Base-by-base conservation (phyloP, 2,113 vertebrate species). In the Meriones unguiculatus region DNA sequence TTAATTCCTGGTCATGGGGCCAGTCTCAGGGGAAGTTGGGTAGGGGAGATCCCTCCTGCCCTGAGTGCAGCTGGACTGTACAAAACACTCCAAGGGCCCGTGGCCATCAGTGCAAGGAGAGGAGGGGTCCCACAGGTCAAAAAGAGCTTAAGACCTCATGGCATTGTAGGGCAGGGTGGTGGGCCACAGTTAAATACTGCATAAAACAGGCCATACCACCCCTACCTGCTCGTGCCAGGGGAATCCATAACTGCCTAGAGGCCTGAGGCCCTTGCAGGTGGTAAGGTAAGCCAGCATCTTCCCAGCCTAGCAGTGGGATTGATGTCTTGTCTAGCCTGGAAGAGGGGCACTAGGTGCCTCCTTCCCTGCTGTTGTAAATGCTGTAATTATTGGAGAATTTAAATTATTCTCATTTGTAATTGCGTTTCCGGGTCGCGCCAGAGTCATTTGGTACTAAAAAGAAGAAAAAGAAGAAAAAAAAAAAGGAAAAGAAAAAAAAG, bases 51-150 rank as follows among this genome's bases (percentile, higher is more conserved):
- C 96, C 96, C 97, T 96, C 97, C 97, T 85, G 97, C 97, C 89
- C 97, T 95, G 91, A 89, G 98, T 98, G 98, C 98, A 98, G 98
- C 98, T 98, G 98, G 98, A 96, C 98, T 98, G 98, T 98, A 98
- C 98, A 62, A 91, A 97, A 98, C 96, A 97, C 97, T 97, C 98
- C 97, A 87, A 93, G 96, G 94, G 97, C 89, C 94, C 52, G 25
- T 41, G 89, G 94, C 30, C 9, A 91, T 93, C 89, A 87, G 77
- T 50, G 38, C 92, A 80, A 81, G 90, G 87, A 90, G 91, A 96
- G 57, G 62, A 91, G 78, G 82, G 50, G 76, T 75, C 78, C 85
- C 89, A 52, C 57, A 80, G 70, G 93, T 89, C 91, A 91, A 64
- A 80, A 86, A 73, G 54, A 35, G 72, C 78, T 84, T 87, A 87